phyloP scores from a whole-genome alignment of 2,113 vertebrate genomes.

The Lasiurus borealis region DNA sequence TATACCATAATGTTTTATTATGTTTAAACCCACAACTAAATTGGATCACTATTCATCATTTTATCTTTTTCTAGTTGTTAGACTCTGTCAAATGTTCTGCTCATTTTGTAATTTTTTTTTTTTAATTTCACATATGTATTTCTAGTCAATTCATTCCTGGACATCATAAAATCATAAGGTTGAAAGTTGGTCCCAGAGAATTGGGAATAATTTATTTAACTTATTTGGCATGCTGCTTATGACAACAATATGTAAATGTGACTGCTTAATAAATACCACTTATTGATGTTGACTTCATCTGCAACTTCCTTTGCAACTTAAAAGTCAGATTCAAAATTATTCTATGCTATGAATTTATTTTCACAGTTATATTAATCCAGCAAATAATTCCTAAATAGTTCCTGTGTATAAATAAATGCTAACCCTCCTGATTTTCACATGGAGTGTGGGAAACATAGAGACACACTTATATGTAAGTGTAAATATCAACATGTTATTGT shows the following conservation, averaged over 20 bases:
- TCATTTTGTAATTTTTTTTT: not conserved
- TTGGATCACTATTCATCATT: not conserved
- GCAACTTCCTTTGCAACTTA: conserved; percentile 60
- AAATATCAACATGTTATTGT: conserved; percentile 8
- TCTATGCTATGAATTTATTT: conserved; percentile 69
- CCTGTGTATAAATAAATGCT: conserved; percentile 34
- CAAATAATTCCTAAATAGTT: conserved; percentile 57
- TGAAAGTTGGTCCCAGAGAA: conserved; percentile 40
- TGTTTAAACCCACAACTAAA: conserved; percentile 3
- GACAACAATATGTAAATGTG: conserved; percentile 75
- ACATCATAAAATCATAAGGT: not conserved
- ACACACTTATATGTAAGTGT: not conserved
- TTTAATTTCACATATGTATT: not conserved
- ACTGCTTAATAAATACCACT: conserved; percentile 75
- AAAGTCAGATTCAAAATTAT: conserved; percentile 65
- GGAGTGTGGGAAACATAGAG: not conserved
- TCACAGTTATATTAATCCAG: conserved; percentile 21
- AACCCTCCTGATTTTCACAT: conserved; percentile 15
- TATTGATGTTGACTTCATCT: conserved; percentile 71
- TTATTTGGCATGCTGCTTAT: conserved; percentile 66
- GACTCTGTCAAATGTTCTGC: not conserved
- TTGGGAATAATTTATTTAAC: conserved; percentile 59
- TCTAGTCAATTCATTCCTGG: conserved; percentile 19
- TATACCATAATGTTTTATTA: not conserved
- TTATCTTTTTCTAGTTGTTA: not conserved